phyloP scores from a whole-genome alignment of 2,113 vertebrate genomes.

The Carassius auratus region DNA sequence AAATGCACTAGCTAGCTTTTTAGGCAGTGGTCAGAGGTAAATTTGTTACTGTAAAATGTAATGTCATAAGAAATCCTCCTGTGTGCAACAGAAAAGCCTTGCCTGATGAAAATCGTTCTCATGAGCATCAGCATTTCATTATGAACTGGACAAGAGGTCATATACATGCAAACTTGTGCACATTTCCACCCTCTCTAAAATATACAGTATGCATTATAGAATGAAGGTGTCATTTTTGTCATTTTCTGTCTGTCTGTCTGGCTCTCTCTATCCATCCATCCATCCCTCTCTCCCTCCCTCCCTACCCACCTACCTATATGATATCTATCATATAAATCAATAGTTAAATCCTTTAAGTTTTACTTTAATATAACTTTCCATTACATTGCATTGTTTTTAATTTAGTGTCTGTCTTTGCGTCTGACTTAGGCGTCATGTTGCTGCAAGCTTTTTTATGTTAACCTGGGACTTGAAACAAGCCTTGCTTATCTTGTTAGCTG shows the following conservation, averaged over 20 bases:
- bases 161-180: not conserved
- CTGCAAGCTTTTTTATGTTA: too few relatives aligned
- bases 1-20: not conserved
- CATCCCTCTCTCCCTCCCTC: too few relatives aligned
- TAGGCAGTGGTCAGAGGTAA: not conserved
- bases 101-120: not conserved
- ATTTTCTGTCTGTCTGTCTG: too few relatives aligned
- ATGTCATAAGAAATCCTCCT: not conserved
- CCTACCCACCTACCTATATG: too few relatives aligned
- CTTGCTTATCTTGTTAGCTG: not conserved
- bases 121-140: not conserved
- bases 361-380: too few relatives aligned
- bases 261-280: too few relatives aligned
- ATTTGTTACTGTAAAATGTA: slow-evolving; percentile 3
- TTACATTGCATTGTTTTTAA: too few relatives aligned
- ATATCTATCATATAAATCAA: too few relatives aligned
- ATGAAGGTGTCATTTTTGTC: too few relatives aligned
- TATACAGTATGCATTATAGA: too few relatives aligned
- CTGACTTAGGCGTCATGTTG: not conserved
- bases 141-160: slow-evolving; percentile 5
- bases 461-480: not conserved
- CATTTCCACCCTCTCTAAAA: too few relatives aligned
- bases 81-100: not conserved
- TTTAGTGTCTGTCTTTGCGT: not conserved
- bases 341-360: too few relatives aligned